Evolutionary conservation across 2,888 invertebrate genomes (phyloP), one percentile per base, ranked within the genome.

Genomic region (Leucozona laternaria): DNA sequence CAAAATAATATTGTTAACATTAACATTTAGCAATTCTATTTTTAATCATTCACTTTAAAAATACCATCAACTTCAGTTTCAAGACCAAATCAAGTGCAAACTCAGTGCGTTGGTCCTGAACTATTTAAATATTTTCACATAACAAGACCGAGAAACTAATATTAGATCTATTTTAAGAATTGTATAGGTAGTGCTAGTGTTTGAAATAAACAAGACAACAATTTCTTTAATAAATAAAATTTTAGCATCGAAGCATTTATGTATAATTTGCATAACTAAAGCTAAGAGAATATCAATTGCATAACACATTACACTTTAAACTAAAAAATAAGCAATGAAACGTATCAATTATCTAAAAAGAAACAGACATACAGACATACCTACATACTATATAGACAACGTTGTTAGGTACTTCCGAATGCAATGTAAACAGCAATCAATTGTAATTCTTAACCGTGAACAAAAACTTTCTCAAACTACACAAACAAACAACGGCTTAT

Each of bases 371-470:
- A 5, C 22, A 25, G 28, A 7, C 20, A 8, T 15, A 28, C n/a
- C n/a, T 25, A 25, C 25, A 25, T 25, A 25, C 25, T 31, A 55
- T 2, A 31, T 7, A 45, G 17, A 48, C 13, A 31, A 66, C 31
- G 6, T 57, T 57, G 6, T 13, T 50, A 57, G 3, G 57, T 71
- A 76, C 40, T 76, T 22, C n/a, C 37, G n/a, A 68, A 50, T 66
- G 8, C 10, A 43, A 20, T 50, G 13, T 13, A 31, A 17, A 34
- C 6, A 34, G 7, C 34, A 20, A 60, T 25, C 7, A 45, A 31
- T 45, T 17, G 17, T 17, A 22, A 4, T 11, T 50, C 68, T 34
- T 13, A 20, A 45, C 25, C 20, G 15, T 66, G 50, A 66, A 68
- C 50, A 68, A 68, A 68, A 15, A 68, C 50, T 50, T 45, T 53